Percentiles rank a stretch among this genome's conserved stretches.
Conservation (phyloP, 1,140 invertebrate genomes). For the Gyrodactylus bullatarudis region DNA sequence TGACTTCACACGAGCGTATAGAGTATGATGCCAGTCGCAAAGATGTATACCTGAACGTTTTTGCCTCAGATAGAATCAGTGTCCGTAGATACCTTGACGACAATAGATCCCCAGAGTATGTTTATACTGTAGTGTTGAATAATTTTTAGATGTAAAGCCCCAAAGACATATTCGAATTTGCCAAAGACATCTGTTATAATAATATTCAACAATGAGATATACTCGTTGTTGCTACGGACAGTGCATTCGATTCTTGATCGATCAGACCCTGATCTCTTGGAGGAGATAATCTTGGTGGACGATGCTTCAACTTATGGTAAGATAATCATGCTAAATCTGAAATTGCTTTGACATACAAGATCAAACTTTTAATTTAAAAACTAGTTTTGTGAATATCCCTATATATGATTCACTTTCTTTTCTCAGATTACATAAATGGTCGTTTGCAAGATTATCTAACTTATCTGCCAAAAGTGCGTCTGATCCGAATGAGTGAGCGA, state of each 20-base stretch:
- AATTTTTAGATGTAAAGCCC: background rate
- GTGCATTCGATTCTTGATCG: constrained; percentile 48
- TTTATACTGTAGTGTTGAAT: background rate
- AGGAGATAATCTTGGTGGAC: constrained; percentile 12
- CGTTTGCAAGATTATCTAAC: constrained; percentile 5
- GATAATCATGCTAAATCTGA: too few relatives aligned
- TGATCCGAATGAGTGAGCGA: constrained; percentile 15
- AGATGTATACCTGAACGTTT: background rate
- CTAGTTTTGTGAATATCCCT: too few relatives aligned
- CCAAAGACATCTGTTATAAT: constrained; percentile 35
- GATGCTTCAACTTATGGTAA: constrained; percentile 3
- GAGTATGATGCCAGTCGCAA: constrained; percentile 6
- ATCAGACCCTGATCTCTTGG: constrained; percentile 36
- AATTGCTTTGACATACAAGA: too few relatives aligned
- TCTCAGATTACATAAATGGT: constrained; percentile 7
- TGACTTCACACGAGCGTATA: background rate
- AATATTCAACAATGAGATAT: constrained; percentile 66
- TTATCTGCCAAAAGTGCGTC: constrained; percentile 1
- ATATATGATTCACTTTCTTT: too few relatives aligned
- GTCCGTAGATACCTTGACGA: background rate
- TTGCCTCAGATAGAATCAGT: constrained; percentile 1
- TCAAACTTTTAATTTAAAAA: too few relatives aligned
- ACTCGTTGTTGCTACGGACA: constrained; percentile 49
- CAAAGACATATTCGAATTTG: background rate
- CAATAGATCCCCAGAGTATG: background rate